These are phyloP conservation scores for Procambarus virginalis DNA, from an alignment of 1,140 invertebrate genomes.

Conservation along the genomic window DNA sequence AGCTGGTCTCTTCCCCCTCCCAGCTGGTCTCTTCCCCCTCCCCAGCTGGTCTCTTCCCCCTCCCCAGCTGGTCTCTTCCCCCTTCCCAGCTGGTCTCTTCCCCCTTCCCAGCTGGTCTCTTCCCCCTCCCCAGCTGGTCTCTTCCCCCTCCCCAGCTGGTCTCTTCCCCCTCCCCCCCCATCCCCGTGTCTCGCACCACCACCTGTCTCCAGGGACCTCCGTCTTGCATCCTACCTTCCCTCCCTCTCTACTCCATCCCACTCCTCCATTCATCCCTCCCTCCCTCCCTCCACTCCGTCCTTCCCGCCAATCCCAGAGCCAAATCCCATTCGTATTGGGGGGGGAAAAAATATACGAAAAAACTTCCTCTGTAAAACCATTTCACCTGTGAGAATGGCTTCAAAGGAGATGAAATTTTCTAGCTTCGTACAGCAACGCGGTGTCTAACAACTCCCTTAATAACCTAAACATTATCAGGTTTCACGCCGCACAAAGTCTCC, in stretches of 20 bases:
- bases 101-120: neutral
- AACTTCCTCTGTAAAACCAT: neutral
- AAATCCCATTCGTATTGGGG: too few relatives aligned
- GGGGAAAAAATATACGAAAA: too few relatives aligned
- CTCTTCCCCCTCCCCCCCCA: neutral
- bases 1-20: too few relatives aligned
- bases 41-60: too few relatives aligned
- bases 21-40: too few relatives aligned
- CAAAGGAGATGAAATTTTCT: conserved; percentile 3
- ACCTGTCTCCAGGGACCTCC: neutral
- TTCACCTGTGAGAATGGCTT: neutral
- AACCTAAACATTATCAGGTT: conserved; percentile 58
- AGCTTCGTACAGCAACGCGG: conserved; percentile 1
- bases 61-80: too few relatives aligned
- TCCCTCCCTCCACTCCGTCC: neutral
- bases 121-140: neutral
- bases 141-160: neutral
- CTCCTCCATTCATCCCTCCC: neutral
- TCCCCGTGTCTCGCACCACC: neutral
- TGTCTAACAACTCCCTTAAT: conserved; percentile 60
- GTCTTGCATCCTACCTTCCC: neutral
- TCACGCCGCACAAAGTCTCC: conserved; percentile 34
- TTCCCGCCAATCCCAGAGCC: neutral
- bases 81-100: too few relatives aligned
- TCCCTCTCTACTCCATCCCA: neutral